phyloP scores from a whole-genome alignment of 2,797 vertebrate genomes.

The Novumbra hubbsi region DNA sequence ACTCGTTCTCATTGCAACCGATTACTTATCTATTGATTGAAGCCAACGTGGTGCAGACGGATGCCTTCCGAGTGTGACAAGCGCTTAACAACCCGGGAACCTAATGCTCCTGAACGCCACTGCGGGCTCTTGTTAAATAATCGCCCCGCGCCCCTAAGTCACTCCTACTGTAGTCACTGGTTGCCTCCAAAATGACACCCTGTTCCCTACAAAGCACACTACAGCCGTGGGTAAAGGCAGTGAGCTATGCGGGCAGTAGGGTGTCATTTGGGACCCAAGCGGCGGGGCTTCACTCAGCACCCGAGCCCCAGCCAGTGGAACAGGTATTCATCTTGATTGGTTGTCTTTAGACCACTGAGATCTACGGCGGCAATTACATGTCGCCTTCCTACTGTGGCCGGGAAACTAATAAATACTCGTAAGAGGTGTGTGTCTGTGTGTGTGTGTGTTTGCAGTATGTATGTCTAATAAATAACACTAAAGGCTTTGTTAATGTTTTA shows the following conservation, averaged over 20 bases:
- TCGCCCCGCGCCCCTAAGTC: conserved; percentile 64
- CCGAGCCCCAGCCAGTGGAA: too few relatives aligned
- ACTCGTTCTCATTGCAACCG: conserved; percentile 70
- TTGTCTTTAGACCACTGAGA: conserved; percentile 68
- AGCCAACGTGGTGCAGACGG: conserved; percentile 71
- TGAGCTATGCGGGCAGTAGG: too few relatives aligned
- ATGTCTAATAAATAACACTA: conserved; percentile 72
- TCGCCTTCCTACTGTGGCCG: conserved; percentile 62
- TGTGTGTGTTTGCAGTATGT: background rate
- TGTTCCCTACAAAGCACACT: too few relatives aligned
- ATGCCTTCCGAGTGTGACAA: conserved; percentile 74
- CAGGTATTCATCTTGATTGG: conserved; percentile 74
- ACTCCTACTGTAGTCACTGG: conserved; percentile 17
- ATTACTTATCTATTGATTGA: conserved; percentile 84
- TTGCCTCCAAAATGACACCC: too few relatives aligned
- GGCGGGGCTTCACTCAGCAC: conserved; percentile 56
- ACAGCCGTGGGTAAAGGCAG: too few relatives aligned
- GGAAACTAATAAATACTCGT: conserved; percentile 73
- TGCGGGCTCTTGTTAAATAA: conserved; percentile 75
- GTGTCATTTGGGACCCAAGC: too few relatives aligned
- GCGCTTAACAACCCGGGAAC: conserved; percentile 69
- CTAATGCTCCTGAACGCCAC: conserved; percentile 76
- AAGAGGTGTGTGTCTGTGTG: conserved; percentile 34
- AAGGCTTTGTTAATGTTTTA: conserved; percentile 68
- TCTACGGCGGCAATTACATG: conserved; percentile 74